Conservation (phyloP, 2,888 invertebrate species). For the Apamea epomidion region DNA sequence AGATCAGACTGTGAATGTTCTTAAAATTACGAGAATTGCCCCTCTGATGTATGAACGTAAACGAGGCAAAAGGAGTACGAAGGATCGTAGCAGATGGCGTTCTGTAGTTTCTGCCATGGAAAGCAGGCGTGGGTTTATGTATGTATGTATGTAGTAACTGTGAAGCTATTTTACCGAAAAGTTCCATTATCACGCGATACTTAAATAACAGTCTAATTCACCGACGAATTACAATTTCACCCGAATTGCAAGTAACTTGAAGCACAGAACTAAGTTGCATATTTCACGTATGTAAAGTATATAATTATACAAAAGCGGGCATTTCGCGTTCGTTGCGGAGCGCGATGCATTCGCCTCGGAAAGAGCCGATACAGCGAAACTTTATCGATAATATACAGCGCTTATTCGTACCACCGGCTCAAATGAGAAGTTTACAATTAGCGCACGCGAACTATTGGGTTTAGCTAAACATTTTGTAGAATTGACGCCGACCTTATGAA, state of each 20-base stretch:
- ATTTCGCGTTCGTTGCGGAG: slow-evolving; percentile 45
- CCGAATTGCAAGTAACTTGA: slow-evolving; percentile 23
- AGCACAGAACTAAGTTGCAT: slow-evolving; percentile 37
- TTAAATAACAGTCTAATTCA: slow-evolving; percentile 24
- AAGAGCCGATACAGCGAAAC: slow-evolving; percentile 66
- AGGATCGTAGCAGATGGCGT: no score
- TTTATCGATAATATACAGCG: slow-evolving; percentile 70
- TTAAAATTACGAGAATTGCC: no score
- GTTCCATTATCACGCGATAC: neutral
- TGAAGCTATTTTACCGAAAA: slow-evolving; percentile 2
- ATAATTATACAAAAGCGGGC: slow-evolving; percentile 43
- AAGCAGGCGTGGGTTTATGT: no score
- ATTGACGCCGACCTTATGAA: slow-evolving; percentile 23
- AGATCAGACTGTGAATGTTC: no score
- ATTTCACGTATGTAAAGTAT: slow-evolving; percentile 34
- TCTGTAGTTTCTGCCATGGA: no score
- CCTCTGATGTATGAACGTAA: no score
- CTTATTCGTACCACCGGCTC: slow-evolving; percentile 50
- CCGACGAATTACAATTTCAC: slow-evolving; percentile 29
- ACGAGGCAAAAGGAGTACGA: no score
- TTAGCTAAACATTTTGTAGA: slow-evolving; percentile 49
- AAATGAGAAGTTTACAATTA: slow-evolving; percentile 67
- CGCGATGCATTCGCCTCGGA: slow-evolving; percentile 55
- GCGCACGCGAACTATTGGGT: slow-evolving; percentile 52
- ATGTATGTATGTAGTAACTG: neutral